Conservation (phyloP, 64 coral and sea anemone species). For the Dendrophyllia cribrosa region DNA sequence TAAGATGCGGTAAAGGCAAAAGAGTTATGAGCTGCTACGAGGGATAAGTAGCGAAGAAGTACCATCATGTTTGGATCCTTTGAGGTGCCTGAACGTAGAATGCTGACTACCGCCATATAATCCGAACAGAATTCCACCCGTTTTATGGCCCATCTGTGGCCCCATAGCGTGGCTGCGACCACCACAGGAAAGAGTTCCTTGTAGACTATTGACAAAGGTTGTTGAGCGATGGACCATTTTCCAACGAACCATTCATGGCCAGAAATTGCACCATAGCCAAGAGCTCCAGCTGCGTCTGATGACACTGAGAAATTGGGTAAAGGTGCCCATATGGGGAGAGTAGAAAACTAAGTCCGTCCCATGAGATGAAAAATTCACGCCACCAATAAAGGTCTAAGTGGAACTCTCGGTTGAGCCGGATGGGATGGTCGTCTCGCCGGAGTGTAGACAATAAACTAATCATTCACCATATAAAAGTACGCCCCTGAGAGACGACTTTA, state of each 20-base stretch:
- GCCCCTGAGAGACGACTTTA: background rate
- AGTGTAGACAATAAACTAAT: conserved; percentile 1
- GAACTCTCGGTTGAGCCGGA: conserved; percentile 22
- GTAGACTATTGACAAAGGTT: background rate
- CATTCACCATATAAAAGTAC: conserved; percentile 31
- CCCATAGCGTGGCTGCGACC: background rate
- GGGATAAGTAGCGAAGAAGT: background rate
- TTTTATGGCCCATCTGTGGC: background rate
- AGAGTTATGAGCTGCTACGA: background rate
- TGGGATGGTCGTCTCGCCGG: background rate
- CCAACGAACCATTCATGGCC: conserved; percentile 18
- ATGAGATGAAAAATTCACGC: background rate
- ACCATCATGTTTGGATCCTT: conserved; percentile 9
- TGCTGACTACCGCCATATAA: background rate
- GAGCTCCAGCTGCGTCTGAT: conserved; percentile 12
- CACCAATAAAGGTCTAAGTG: conserved; percentile 51
- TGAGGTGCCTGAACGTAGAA: background rate
- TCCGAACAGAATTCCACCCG: background rate
- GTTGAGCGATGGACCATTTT: conserved; percentile 8
- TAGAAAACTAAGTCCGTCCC: conserved; percentile 36
- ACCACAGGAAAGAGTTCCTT: background rate
- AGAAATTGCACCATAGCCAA: conserved; percentile 44
- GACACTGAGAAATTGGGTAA: background rate
- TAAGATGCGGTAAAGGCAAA: too few species aligned
- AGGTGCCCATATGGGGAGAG: background rate